Evolutionary conservation across 2,797 vertebrate species (phyloP), one percentile per base, ranked within the genome.

Genomic region (Acomys russatus): DNA sequence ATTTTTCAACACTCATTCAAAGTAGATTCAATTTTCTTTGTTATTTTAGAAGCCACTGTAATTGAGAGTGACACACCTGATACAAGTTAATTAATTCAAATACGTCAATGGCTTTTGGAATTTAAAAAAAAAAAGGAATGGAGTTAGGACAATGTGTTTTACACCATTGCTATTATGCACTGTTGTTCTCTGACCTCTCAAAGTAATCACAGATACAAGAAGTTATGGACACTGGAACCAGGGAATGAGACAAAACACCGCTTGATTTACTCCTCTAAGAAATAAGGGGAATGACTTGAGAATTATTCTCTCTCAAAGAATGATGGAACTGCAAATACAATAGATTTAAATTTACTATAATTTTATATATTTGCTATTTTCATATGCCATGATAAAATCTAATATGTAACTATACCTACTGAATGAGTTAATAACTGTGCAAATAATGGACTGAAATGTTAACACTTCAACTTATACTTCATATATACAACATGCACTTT

Each of bases 101-200:
- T 94, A 82, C n/a, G 91, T 73, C 3, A 87, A 64, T 92, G 86
- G n/a, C 51, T 22, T 23, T 91, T 91, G 66, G 12, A 78, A 94
- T 76, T 94, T 89, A 11, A 71, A 89, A 91, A 89, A 91, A 88
- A 22, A 79, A 71, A 88, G 90, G 15, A 91, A 92, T 82, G 22
- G 28, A 76, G 3, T 92, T 38, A 74, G 3, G 11, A 30, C 35
- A 94, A 33, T 15, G 70, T 10, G n/a, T 92, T 90, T 64, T 38
- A 79, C 14, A 78, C 49, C 30, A 35, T 35, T 79, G 30, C 6
- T 80, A 44, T 87, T 96, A 78, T 88, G 28, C 9, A 35, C 1
- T 79, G 71, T 84, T 93, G 23, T 30, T 96, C 92, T 96, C 35
- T 76, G 44, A 90, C 33, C 90, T 98, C 38, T 97, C 28, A 87